These are phyloP conservation scores for Drosophila niveifrons DNA, from an alignment of 2,888 invertebrate species.

Conservation along the genomic window DNA sequence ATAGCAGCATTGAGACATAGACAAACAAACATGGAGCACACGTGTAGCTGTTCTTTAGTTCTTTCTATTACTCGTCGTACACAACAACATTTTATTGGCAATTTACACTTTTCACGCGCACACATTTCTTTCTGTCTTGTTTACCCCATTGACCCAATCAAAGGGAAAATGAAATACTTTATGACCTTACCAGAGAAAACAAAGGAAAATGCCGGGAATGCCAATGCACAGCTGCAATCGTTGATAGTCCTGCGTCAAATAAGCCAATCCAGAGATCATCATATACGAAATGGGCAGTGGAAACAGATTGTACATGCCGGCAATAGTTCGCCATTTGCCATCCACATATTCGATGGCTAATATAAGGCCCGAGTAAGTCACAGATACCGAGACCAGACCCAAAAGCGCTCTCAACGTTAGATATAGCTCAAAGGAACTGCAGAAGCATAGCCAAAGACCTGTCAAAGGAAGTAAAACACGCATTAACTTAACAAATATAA, in stretches of 20 bases:
- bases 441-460: slow-evolving; percentile 89
- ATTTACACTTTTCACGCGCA: slow-evolving; percentile 48
- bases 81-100: slow-evolving; percentile 33
- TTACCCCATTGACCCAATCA: slow-evolving; percentile 39
- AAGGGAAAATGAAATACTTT: slow-evolving; percentile 7
- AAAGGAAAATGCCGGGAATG: slow-evolving; percentile 89
- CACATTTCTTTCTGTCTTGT: slow-evolving; percentile 33
- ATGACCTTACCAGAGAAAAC: slow-evolving; percentile 88
- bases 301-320: slow-evolving; percentile 92
- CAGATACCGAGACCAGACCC: slow-evolving; percentile 92
- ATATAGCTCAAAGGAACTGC: slow-evolving; percentile 90
- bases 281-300: slow-evolving; percentile 92
- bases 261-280: slow-evolving; percentile 90
- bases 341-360: slow-evolving; percentile 92
- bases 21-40: slow-evolving; percentile 5
- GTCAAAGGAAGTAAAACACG: slow-evolving; percentile 2
- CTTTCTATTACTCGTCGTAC: not conserved
- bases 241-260: slow-evolving; percentile 90
- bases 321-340: slow-evolving; percentile 92
- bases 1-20: not conserved
- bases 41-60: not conserved
- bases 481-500: no score
- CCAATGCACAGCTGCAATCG: slow-evolving; percentile 90
- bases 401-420: slow-evolving; percentile 89
- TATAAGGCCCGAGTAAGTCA: slow-evolving; percentile 93